Conservation (phyloP, 1,140 invertebrate genomes). For the Solenopsis invicta region DNA sequence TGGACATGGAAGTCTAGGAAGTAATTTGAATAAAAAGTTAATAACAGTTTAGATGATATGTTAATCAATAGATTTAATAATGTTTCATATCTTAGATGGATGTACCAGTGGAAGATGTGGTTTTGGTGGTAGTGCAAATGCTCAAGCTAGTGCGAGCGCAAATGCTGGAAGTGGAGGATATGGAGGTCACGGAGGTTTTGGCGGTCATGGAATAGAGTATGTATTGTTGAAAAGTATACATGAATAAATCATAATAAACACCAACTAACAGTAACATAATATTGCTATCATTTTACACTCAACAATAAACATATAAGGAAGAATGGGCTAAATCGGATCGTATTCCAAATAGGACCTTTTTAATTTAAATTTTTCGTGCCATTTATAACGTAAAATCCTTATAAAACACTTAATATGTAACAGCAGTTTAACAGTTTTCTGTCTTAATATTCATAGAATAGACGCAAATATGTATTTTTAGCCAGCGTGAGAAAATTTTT, state of each 20-base stretch:
- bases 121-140: conserved; percentile 60
- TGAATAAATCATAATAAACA: background rate
- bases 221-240: conserved; percentile 19
- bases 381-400: too few relatives aligned
- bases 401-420: too few relatives aligned
- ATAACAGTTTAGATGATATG: background rate
- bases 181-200: conserved; percentile 39
- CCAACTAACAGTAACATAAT: too few relatives aligned
- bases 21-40: conserved; percentile 37
- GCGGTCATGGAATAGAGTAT: conserved; percentile 64
- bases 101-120: conserved; percentile 36
- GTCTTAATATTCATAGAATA: too few relatives aligned
- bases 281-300: too few relatives aligned
- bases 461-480: too few relatives aligned
- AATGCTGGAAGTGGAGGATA: conserved; percentile 60
- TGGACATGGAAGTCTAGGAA: conserved; percentile 16
- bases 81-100: conserved; percentile 26
- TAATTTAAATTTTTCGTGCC: too few relatives aligned
- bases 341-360: too few relatives aligned
- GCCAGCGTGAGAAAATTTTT: too few relatives aligned
- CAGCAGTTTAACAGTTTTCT: too few relatives aligned
- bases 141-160: conserved; percentile 67
- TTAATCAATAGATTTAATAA: background rate
- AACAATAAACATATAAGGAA: too few relatives aligned
- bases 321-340: too few relatives aligned